These are phyloP conservation scores for Ophioninae sp. DNA, from an alignment of 2,888 invertebrate genomes.

Conservation along the genomic window DNA sequence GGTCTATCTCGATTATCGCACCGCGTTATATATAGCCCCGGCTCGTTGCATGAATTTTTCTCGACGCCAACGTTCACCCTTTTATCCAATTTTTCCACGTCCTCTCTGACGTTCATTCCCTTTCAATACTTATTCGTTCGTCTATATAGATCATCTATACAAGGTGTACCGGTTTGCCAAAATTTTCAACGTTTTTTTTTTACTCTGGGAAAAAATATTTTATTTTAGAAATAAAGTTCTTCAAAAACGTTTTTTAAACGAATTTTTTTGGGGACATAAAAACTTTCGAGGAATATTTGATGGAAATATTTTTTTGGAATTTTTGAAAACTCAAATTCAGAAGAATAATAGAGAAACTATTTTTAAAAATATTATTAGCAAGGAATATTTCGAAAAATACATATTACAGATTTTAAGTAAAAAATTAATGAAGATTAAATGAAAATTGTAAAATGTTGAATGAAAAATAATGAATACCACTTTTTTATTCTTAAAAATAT, in stretches of 20 bases:
- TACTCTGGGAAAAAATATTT: too few species aligned
- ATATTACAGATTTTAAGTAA: too few species aligned
- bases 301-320: too few species aligned
- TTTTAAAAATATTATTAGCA: too few species aligned
- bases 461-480: background rate
- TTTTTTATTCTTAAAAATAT: background rate
- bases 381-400: too few species aligned
- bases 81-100: constrained; percentile 17
- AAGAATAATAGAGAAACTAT: too few species aligned
- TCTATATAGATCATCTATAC: constrained; percentile 3
- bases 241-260: too few species aligned
- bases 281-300: too few species aligned
- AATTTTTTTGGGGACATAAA: too few species aligned
- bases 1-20: constrained; percentile 26
- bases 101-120: constrained; percentile 5
- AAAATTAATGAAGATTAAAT: too few species aligned
- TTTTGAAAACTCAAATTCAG: too few species aligned
- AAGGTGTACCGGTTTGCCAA: background rate
- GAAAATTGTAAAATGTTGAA: background rate
- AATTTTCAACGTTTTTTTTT: background rate
- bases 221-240: too few species aligned
- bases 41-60: constrained; percentile 37
- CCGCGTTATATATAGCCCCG: background rate
- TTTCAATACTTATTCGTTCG: constrained; percentile 8
- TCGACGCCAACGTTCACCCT: constrained; percentile 28